Conservation (phyloP, 1,140 invertebrate species). For the Nasonia vitripennis region DNA sequence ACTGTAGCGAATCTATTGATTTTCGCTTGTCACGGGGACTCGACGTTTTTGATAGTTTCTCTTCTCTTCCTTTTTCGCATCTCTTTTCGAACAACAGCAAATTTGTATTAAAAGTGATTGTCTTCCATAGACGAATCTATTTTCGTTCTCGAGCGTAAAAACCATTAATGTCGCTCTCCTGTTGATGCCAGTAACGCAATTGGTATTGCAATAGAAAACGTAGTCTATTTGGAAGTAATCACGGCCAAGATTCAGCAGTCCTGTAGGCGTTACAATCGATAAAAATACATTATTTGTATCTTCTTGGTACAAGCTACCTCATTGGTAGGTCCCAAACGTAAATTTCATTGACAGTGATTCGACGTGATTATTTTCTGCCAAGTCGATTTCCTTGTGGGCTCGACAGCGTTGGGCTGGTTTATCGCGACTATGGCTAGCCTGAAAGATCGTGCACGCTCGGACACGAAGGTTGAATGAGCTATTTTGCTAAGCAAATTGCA, state of each 20-base stretch:
- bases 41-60: too few relatives aligned
- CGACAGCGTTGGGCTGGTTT: constrained; percentile 22
- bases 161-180: constrained; percentile 16
- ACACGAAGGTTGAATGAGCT: neutral
- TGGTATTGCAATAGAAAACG: too few relatives aligned
- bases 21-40: too few relatives aligned
- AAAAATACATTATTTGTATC: neutral
- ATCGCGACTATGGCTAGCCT: neutral
- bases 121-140: neutral
- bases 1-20: too few relatives aligned
- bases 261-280: neutral
- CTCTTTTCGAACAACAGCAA: too few relatives aligned
- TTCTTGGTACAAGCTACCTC: neutral
- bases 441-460: constrained; percentile 1
- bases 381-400: too few relatives aligned
- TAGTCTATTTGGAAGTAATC: too few relatives aligned
- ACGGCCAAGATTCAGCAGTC: neutral
- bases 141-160: neutral
- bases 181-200: constrained; percentile 7
- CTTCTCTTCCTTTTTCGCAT: too few relatives aligned
- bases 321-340: neutral
- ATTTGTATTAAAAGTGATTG: too few relatives aligned
- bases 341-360: neutral
- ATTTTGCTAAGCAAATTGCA: constrained; percentile 2
- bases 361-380: too few relatives aligned